A percentile compares a stretch with the other conserved stretches of the same genome.
Conservation (phyloP, 1,140 invertebrate species). For the Psilanteris sp. region DNA sequence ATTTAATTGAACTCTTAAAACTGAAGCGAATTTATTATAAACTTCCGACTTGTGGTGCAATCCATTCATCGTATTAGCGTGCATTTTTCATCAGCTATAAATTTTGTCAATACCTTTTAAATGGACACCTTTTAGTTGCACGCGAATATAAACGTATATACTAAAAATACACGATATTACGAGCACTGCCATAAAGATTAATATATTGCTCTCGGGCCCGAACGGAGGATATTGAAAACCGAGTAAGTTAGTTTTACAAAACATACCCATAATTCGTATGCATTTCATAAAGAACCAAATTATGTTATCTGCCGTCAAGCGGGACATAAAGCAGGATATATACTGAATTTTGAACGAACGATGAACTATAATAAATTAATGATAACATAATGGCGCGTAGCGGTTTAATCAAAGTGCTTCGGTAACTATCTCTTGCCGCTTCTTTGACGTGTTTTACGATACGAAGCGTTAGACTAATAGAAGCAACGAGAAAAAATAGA, state of each 20-base stretch:
- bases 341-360: constrained; percentile 21
- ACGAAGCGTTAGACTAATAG: constrained; percentile 28
- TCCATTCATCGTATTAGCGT: constrained; percentile 17
- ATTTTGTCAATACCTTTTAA: constrained; percentile 38
- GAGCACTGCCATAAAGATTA: constrained; percentile 10
- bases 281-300: constrained; percentile 31
- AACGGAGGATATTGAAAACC: constrained; percentile 27
- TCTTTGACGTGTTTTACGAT: constrained; percentile 50
- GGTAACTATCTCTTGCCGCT: constrained; percentile 28
- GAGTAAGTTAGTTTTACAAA: constrained; percentile 38
- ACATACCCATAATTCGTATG: constrained; percentile 13
- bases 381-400: constrained; percentile 48
- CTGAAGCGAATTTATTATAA: constrained; percentile 33
- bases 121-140: constrained; percentile 19
- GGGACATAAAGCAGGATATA: constrained; percentile 27
- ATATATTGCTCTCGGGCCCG: constrained; percentile 11
- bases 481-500: constrained; percentile 36
- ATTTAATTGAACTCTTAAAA: constrained; percentile 28
- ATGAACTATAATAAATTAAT: constrained; percentile 51
- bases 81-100: constrained; percentile 37
- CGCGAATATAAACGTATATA: too few relatives aligned
- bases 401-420: constrained; percentile 51
- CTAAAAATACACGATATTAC: constrained; percentile 28
- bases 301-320: constrained; percentile 31
- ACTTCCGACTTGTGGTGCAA: constrained; percentile 1